A percentile compares a stretch with the other conserved stretches of the same genome.
Evolutionary conservation across 1,140 invertebrate species (phyloP).

Genomic region (Solenopsis fugax): DNA sequence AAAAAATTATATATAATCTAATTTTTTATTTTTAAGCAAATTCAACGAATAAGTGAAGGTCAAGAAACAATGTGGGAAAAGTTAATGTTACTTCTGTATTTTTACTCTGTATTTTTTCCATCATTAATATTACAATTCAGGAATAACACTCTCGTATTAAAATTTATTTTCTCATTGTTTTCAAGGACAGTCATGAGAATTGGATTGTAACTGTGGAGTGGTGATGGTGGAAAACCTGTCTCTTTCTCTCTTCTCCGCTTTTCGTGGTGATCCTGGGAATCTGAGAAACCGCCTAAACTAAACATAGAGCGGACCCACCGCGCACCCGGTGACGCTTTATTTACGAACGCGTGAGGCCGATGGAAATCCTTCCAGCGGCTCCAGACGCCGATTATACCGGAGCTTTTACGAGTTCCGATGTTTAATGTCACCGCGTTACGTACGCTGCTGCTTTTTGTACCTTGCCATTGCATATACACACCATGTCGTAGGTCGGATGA

Average conservation of each 20-base stretch:
- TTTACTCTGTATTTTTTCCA: not conserved
- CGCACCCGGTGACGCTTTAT: conserved; percentile 67
- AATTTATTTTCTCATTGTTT: not conserved
- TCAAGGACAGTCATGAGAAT: not conserved
- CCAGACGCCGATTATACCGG: conserved; percentile 46
- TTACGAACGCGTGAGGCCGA: conserved; percentile 64
- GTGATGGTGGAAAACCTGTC: conserved; percentile 2
- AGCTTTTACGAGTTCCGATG: conserved; percentile 54
- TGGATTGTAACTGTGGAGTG: conserved; percentile 24
- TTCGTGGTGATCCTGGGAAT: conserved; percentile 68
- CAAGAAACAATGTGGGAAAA: not conserved
- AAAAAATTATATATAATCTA: not conserved
- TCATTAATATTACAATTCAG: not conserved
- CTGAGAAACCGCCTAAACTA: conserved; percentile 75
- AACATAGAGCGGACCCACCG: conserved; percentile 73
- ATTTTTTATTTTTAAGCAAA: not conserved
- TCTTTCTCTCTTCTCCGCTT: conserved; percentile 38
- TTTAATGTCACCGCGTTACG: conserved; percentile 50
- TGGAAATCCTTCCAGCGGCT: conserved; percentile 62
- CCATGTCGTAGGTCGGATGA: not conserved
- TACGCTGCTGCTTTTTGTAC: conserved; percentile 48
- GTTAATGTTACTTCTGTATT: not conserved
- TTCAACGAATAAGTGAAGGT: not conserved
- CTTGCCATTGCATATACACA: conserved; percentile 20
- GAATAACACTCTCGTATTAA: not conserved